Conservation (phyloP, 2,797 vertebrate species). For the Podargus strigoides region DNA sequence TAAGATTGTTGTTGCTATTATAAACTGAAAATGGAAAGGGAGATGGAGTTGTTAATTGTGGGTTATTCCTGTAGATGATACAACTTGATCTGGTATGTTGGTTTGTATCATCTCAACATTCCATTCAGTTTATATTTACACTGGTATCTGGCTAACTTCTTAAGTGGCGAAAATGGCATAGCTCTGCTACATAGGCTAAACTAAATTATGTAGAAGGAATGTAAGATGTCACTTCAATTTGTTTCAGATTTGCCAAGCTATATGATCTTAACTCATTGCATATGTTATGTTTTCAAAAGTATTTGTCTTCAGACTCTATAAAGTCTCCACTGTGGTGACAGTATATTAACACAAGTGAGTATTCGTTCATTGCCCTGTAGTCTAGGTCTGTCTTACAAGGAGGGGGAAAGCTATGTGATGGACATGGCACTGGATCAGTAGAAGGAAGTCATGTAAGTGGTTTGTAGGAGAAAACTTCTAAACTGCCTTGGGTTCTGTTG, state of each 20-base stretch:
- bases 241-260: neutral
- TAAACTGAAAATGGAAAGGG: slow-evolving; percentile 65
- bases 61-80: neutral
- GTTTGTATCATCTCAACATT: slow-evolving; percentile 48
- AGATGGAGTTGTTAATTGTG: neutral
- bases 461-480: neutral
- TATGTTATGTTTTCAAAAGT: neutral
- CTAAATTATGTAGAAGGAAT: neutral
- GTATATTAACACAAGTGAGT: neutral
- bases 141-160: slow-evolving; percentile 40
- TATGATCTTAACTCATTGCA: neutral
- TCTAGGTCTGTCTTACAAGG: neutral
- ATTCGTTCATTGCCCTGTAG: neutral
- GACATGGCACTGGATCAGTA: neutral
- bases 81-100: neutral
- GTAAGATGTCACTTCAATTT: neutral
- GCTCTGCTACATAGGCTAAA: neutral
- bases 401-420: neutral
- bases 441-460: neutral
- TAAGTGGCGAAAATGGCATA: slow-evolving; percentile 8
- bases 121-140: slow-evolving; percentile 66
- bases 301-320: neutral
- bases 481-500: neutral
- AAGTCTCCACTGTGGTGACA: neutral
- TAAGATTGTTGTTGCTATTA: slow-evolving; percentile 71